These are phyloP conservation scores for Thysanoteuthis rhombus DNA, from an alignment of 2,888 invertebrate genomes.

Conservation along the genomic window DNA sequence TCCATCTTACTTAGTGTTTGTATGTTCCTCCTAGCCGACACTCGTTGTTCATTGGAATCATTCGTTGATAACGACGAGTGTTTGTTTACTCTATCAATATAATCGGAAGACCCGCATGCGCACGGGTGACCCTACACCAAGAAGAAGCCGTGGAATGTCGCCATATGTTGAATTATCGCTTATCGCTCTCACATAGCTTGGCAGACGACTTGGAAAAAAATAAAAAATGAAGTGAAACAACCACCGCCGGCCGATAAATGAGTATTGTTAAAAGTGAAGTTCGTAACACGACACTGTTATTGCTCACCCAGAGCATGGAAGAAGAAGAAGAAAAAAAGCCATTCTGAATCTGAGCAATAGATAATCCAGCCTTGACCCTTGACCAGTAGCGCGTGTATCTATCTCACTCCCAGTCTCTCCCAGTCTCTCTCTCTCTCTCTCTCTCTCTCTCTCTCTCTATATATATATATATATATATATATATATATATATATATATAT, in stretches of 20 bases:
- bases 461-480: not conserved
- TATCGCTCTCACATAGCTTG: not conserved
- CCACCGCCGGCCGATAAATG: not conserved
- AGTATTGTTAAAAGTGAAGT: not conserved
- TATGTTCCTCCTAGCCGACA: not conserved
- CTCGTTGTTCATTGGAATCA: not conserved
- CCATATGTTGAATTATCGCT: slow-evolving; percentile 12
- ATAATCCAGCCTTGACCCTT: slow-evolving; percentile 12
- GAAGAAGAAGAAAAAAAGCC: not conserved
- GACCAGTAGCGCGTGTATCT: not conserved
- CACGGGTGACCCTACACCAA: not conserved
- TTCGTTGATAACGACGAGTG: not conserved
- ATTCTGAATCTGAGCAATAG: not conserved
- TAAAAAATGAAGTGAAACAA: not conserved
- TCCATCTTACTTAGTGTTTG: not conserved
- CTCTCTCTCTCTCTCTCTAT: not conserved
- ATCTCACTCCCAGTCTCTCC: not conserved
- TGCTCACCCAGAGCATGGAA: not conserved
- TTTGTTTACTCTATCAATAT: not conserved
- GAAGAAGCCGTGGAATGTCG: not conserved
- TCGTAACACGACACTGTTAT: not conserved
- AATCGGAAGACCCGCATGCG: not conserved
- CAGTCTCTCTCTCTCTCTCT: not conserved
- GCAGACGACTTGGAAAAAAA: not conserved
- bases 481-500: not conserved